Percentiles rank a stretch among this genome's conserved stretches.
Conservation (phyloP, 92 coral and sea anemone genomes). For the Porites cylindrica region DNA sequence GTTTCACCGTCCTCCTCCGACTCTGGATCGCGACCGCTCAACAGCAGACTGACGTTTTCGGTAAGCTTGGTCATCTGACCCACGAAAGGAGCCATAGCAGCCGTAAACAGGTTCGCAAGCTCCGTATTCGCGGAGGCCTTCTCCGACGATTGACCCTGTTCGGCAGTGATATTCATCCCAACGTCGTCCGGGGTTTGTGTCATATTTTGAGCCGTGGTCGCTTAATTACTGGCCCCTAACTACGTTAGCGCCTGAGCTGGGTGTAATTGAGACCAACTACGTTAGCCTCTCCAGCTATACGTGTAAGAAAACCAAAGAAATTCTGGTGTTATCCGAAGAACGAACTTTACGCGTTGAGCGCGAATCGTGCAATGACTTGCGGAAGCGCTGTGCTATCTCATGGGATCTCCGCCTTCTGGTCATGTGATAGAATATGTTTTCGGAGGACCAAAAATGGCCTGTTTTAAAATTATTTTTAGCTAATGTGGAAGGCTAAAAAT, state of each 20-base stretch:
- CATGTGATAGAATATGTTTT: background rate
- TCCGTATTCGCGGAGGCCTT: background rate
- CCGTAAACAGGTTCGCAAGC: background rate
- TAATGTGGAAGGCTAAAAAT: constrained; percentile 4
- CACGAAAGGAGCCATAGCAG: constrained; percentile 3
- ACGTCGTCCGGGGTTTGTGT: background rate
- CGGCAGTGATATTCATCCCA: background rate
- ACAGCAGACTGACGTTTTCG: background rate
- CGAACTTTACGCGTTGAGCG: no score
- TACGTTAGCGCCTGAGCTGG: constrained; percentile 22
- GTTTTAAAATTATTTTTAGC: background rate
- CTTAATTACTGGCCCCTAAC: background rate
- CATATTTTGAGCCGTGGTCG: background rate
- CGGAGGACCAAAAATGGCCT: no score
- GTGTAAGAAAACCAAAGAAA: no score
- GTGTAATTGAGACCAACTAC: background rate
- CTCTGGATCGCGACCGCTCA: background rate
- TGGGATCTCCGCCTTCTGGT: no score
- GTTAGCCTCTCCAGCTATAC: no score
- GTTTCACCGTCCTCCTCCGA: constrained; percentile 24
- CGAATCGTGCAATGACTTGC: no score
- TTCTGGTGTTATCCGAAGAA: no score
- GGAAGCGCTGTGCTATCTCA: no score
- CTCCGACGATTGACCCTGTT: background rate
- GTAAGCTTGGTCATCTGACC: constrained; percentile 4